Percentiles rank a stretch among this genome's conserved stretches.
Conservation (phyloP, 2,888 invertebrate genomes). For the Bimastos eiseni region DNA sequence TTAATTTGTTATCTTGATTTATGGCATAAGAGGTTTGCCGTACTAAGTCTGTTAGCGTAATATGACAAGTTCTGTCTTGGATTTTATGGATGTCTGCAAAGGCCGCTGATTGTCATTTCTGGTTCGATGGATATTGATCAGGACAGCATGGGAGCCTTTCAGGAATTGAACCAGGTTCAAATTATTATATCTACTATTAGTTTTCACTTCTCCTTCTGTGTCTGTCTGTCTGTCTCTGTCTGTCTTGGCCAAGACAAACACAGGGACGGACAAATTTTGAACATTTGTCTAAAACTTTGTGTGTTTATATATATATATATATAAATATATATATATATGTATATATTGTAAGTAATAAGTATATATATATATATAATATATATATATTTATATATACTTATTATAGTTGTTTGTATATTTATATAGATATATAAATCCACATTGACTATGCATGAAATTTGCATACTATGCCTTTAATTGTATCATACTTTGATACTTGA, state of each 20-base stretch:
- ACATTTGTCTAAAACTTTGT: background rate
- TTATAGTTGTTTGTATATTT: too few relatives aligned
- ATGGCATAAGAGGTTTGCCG: background rate
- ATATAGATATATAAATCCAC: too few relatives aligned
- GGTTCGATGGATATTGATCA: slow-evolving; percentile 89
- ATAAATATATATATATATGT: too few relatives aligned
- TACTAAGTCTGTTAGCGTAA: background rate
- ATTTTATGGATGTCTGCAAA: slow-evolving; percentile 49
- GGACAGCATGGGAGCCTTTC: slow-evolving; percentile 93
- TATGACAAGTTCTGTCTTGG: background rate
- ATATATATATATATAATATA: too few relatives aligned
- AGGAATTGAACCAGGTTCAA: slow-evolving; percentile 81
- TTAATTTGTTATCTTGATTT: background rate
- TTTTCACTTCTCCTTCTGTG: background rate
- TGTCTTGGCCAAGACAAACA: background rate
- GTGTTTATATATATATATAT: background rate
- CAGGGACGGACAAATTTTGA: background rate
- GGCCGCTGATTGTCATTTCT: slow-evolving; percentile 86
- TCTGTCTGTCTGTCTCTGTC: background rate
- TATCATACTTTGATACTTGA: background rate
- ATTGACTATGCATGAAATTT: too few relatives aligned
- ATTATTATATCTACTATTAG: background rate
- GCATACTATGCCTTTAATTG: background rate
- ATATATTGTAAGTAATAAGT: too few relatives aligned
- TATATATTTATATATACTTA: too few relatives aligned